Evolutionary conservation across 1,140 invertebrate species (phyloP), one percentile per base, ranked within the genome.

Genomic region (Anagrus nilaparvatae): DNA sequence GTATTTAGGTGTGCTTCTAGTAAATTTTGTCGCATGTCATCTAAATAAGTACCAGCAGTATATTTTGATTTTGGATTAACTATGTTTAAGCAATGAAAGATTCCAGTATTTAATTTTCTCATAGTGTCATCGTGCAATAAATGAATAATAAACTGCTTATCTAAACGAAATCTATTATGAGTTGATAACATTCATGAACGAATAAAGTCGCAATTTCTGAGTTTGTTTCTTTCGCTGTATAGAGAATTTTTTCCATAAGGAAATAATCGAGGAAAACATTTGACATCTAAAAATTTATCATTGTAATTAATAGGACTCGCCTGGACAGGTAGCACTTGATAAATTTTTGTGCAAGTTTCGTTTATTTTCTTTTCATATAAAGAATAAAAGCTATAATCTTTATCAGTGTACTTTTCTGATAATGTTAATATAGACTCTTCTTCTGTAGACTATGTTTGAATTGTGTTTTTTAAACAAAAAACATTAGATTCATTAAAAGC

Each of bases 261-360:
- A 43, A 43, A 57, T 28, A 56, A 44, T 47, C 58, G 47, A 8
- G 55, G 53, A 41, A 52, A 59, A 49, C 51, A 59, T 37, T 37
- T 46, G 21, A 55, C 17, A 49, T 59, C 54, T 32, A 53, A 43
- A 32, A 10, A 3, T 18, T 54, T 39, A 10, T 46, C 23, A 21
- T 44, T 29, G 24, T 51, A 46, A 51, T 58, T 46, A n/a, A n/a
- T n/a, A n/a, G n/a, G n/a, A 24, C n/a, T 25, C 51, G 43, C 14
- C 31, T 9, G 19, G 21, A 36, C 14, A 7, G 13, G 21, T 36
- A 17, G 20, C 16, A 8, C 50, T 49, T 9, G 50, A 35, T 17
- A 57, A 28, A 48, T 54, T 54, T 4, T n/a, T n/a, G n/a, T n/a
- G n/a, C n/a, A 56, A 24, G 50, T 59, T 59, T 49, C 59, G 55